Evolutionary conservation across 2,113 vertebrate species (phyloP).

Genomic region (Himantopus leucocephalus): DNA sequence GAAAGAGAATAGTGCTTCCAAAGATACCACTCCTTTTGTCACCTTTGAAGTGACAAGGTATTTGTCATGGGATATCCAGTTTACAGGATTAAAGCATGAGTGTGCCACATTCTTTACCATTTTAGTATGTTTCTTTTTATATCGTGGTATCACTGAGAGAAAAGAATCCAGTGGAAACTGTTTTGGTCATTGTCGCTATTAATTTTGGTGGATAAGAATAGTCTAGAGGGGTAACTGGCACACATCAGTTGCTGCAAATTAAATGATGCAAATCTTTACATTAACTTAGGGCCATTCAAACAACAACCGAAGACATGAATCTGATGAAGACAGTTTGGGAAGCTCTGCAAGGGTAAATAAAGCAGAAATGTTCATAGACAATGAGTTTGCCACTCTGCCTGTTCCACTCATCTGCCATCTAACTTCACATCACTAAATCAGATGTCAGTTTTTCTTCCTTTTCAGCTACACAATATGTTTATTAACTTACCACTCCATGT

Average conservation of each 20-base stretch:
- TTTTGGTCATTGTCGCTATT: neutral
- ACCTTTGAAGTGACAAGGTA: neutral
- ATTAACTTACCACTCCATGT: neutral
- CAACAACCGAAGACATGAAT: slow-evolving; percentile 82
- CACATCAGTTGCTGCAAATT: neutral
- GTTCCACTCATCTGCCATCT: neutral
- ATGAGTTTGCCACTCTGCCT: neutral
- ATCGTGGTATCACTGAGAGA: neutral
- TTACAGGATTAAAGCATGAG: neutral
- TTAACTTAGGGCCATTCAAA: slow-evolving; percentile 79
- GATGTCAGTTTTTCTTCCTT: neutral
- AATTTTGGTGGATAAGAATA: neutral
- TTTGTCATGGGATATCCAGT: neutral
- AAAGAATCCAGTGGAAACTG: neutral
- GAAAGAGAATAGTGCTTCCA: neutral
- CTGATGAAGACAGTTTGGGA: slow-evolving; percentile 94
- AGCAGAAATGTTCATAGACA: neutral
- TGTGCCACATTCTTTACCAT: neutral
- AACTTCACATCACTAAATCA: neutral
- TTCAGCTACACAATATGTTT: neutral
- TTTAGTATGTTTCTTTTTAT: neutral
- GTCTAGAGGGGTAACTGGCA: neutral
- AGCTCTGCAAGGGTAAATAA: slow-evolving; percentile 88
- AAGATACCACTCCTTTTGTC: neutral
- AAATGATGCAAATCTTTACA: slow-evolving; percentile 19